Conservation (phyloP, 30 jellyfish, hydroid and myxozoan species). For the Pseudorhiza aurosa region DNA sequence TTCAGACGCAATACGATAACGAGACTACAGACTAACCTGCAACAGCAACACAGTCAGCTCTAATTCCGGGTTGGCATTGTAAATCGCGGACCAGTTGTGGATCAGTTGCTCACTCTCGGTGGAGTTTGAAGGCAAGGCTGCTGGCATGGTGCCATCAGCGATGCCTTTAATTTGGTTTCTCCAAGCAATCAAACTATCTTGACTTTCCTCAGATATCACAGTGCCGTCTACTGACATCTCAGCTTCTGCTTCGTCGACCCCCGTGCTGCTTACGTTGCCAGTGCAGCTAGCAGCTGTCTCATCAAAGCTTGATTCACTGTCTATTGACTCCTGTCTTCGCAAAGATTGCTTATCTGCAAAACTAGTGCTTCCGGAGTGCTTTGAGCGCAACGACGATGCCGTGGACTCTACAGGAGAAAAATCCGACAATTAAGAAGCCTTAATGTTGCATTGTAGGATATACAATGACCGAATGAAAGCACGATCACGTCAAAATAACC, state of each 20-base stretch:
- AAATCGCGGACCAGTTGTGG: conserved; percentile 41
- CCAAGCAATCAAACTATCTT: conserved; percentile 51
- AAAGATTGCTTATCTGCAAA: conserved; percentile 13
- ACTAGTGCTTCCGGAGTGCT: conserved; percentile 2
- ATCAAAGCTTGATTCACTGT: conserved; percentile 36
- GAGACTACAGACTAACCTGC: conserved; percentile 38
- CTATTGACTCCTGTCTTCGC: conserved; percentile 20
- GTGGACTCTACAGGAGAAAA: conserved; percentile 33
- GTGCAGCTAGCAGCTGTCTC: conserved; percentile 44
- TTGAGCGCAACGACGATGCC: conserved; percentile 42
- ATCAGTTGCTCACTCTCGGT: neutral
- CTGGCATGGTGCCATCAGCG: conserved; percentile 2
- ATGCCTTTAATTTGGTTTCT: conserved; percentile 48
- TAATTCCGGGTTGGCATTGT: conserved; percentile 56
- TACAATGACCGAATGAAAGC: neutral
- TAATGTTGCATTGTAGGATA: too few relatives aligned
- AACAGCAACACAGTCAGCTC: conserved; percentile 54
- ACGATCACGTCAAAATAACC: neutral
- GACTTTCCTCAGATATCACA: conserved; percentile 37
- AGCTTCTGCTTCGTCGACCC: conserved; percentile 50
- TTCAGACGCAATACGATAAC: neutral
- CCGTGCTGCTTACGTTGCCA: conserved; percentile 54
- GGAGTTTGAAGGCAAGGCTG: neutral
- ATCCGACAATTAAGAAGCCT: too few relatives aligned
- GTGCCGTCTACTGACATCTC: conserved; percentile 36